These are phyloP conservation scores for Lottia scabra DNA, from an alignment of 2,888 invertebrate species.

Conservation along the genomic window DNA sequence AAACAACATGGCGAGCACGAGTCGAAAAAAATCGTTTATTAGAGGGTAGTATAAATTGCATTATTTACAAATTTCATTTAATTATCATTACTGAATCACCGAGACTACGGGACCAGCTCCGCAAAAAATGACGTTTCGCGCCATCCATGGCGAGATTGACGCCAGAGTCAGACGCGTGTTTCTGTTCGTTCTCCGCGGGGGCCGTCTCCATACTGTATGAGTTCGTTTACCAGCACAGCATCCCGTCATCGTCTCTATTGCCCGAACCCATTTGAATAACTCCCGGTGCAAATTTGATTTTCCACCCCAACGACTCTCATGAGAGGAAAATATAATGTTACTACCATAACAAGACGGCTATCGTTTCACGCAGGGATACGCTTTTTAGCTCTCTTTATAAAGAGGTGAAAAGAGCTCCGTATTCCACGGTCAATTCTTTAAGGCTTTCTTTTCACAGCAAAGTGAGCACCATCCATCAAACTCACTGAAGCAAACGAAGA, in stretches of 20 bases:
- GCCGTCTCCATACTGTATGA: not conserved
- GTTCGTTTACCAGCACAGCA: not conserved
- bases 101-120: not conserved
- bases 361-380: not conserved
- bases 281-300: slow-evolving; percentile 6
- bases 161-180: slow-evolving; percentile 1
- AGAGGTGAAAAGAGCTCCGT: not conserved
- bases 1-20: too few species aligned
- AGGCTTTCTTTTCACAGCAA: not conserved
- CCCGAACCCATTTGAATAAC: not conserved
- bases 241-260: not conserved
- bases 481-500: not conserved
- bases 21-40: not conserved
- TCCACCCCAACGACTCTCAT: not conserved
- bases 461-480: not conserved
- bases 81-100: not conserved
- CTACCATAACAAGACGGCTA: not conserved
- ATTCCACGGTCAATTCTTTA: not conserved
- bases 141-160: not conserved
- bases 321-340: not conserved
- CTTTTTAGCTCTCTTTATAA: not conserved
- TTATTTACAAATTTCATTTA: slow-evolving; percentile 2
- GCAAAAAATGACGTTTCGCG: not conserved
- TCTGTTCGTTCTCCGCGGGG: not conserved
- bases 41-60: not conserved